A percentile compares a stretch with the other conserved stretches of the same genome.
These are phyloP conservation scores for Tenualosa ilisha DNA, from an alignment of 2,797 vertebrate species.

Conservation along the genomic window DNA sequence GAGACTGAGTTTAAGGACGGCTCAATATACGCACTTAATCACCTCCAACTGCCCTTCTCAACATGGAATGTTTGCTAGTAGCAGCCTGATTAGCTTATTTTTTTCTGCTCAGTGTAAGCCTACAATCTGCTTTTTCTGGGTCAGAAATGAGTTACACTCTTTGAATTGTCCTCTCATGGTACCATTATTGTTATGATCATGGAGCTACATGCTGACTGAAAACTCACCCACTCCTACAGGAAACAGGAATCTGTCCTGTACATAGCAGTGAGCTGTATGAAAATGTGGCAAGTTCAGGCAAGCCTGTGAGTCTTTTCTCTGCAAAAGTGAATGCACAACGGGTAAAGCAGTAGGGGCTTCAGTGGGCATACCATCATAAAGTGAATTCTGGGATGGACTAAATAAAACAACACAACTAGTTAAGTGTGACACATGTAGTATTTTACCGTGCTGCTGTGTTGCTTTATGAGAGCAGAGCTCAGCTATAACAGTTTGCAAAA, in stretches of 20 bases:
- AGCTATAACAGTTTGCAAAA: not conserved
- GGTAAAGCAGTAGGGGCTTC: not conserved
- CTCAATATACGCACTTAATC: not conserved
- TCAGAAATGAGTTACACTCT: not conserved
- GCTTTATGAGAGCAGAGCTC: not conserved
- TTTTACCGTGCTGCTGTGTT: not conserved
- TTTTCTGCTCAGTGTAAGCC: not conserved
- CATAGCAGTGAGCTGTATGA: not conserved
- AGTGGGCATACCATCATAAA: not conserved
- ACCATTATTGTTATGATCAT: not conserved
- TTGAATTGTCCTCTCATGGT: not conserved
- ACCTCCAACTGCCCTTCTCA: not conserved
- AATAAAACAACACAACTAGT: not conserved
- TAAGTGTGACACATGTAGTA: not conserved
- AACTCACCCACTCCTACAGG: not conserved
- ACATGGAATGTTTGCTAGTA: not conserved
- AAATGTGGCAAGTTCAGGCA: not conserved
- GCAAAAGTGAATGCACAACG: not conserved
- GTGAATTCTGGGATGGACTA: not conserved
- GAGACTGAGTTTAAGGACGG: not conserved
- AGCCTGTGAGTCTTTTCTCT: not conserved
- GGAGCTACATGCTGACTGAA: not conserved
- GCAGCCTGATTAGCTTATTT: not conserved
- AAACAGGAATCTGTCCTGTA: not conserved
- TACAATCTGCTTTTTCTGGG: not conserved